Conservation (phyloP, 92 coral and sea anemone genomes). For the Pocillopora meandrina region DNA sequence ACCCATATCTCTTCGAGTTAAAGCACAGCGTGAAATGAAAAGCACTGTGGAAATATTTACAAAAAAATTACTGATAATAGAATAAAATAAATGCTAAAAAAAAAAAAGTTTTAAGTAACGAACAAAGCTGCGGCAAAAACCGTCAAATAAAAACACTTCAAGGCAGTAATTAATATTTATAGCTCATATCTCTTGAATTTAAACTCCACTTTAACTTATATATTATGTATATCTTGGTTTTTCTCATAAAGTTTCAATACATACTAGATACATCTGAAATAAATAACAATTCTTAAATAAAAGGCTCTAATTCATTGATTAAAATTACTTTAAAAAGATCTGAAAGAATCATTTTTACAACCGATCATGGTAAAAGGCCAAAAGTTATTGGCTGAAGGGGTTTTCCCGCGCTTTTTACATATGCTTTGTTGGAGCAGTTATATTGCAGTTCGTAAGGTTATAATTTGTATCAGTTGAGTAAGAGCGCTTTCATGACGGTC, state of each 20-base stretch:
- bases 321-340: not conserved
- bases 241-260: not conserved
- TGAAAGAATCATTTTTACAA: not conserved
- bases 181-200: constrained; percentile 33
- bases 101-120: not conserved
- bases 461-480: not conserved
- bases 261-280: not conserved
- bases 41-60: no score
- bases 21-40: no score
- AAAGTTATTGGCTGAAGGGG: not conserved
- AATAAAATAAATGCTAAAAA: not conserved
- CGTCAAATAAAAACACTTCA: not conserved
- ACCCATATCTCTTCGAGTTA: no score
- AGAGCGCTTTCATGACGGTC: not conserved
- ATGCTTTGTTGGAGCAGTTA: not conserved
- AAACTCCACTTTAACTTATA: constrained; percentile 50
- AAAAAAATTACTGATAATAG: not conserved
- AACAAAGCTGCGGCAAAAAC: not conserved
- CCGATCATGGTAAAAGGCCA: not conserved
- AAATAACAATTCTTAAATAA: constrained; percentile 10
- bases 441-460: not conserved
- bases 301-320: not conserved
- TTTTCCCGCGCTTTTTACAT: not conserved
- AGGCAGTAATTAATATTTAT: not conserved
- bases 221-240: constrained; percentile 5